phyloP scores from a whole-genome alignment of 2,797 vertebrate species.

The Tauraco hartlaubi region DNA sequence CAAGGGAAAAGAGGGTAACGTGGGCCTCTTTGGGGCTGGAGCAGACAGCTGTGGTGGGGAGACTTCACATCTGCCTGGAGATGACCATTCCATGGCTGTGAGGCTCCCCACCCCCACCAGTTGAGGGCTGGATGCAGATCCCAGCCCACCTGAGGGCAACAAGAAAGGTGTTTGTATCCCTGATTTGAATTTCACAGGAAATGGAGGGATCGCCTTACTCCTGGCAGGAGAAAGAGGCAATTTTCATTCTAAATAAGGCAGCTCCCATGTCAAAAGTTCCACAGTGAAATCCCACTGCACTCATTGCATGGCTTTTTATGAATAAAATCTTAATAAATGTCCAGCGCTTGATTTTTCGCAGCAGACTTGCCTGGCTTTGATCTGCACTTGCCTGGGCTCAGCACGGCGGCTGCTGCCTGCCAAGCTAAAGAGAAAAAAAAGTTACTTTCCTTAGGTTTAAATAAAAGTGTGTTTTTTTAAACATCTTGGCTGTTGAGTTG shows the following conservation, averaged over 20 bases:
- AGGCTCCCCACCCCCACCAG: fast-evolving
- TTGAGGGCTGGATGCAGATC: neutral
- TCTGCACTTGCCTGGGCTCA: constrained; percentile 47
- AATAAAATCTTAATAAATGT: constrained; percentile 63
- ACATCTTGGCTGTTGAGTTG: constrained; percentile 18
- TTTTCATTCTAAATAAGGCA: constrained; percentile 45
- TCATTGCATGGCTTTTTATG: constrained; percentile 23
- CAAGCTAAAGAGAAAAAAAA: constrained; percentile 39
- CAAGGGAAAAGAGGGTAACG: neutral
- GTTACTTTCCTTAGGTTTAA: constrained; percentile 18
- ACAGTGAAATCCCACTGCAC: constrained; percentile 47
- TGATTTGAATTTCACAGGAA: constrained; percentile 19
- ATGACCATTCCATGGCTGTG: neutral
- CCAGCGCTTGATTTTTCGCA: constrained; percentile 25
- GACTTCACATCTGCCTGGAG: neutral
- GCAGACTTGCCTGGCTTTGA: constrained; percentile 57
- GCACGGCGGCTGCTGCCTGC: constrained; percentile 31
- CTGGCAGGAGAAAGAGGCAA: constrained; percentile 30
- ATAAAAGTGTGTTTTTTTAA: constrained; percentile 9
- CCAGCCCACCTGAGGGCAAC: constrained; percentile 18
- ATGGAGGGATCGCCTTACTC: constrained; percentile 22
- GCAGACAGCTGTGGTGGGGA: neutral
- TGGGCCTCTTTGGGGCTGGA: neutral
- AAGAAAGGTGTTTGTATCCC: constrained; percentile 10
- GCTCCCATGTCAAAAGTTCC: constrained; percentile 51